These are phyloP conservation scores for Tragelaphus buxtoni DNA, from an alignment of 2,113 vertebrate genomes.

Conservation along the genomic window DNA sequence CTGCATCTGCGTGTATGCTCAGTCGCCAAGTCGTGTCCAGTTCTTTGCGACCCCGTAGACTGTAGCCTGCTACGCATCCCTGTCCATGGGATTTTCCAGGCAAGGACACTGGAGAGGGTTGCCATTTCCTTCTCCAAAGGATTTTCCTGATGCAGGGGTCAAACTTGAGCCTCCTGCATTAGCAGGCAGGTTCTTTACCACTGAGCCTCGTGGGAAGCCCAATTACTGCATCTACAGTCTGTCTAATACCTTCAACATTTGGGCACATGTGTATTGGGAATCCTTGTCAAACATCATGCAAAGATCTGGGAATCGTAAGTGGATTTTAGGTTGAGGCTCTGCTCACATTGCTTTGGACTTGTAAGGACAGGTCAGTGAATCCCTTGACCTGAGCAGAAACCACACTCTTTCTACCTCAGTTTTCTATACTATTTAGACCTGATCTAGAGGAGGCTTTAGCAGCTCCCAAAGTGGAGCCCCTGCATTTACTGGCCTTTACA, in stretches of 20 bases:
- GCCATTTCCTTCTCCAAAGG: not conserved
- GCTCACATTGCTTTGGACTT: not conserved
- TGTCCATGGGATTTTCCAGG: not conserved
- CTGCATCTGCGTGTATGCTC: not conserved
- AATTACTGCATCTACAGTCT: not conserved
- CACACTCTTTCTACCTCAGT: not conserved
- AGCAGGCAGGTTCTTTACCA: not conserved
- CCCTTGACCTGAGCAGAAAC: constrained; percentile 7
- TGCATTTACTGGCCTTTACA: constrained; percentile 42
- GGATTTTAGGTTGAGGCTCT: not conserved
- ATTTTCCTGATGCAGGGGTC: not conserved
- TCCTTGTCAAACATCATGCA: not conserved
- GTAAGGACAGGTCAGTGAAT: not conserved
- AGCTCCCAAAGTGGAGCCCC: constrained; percentile 54
- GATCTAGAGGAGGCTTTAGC: constrained; percentile 33
- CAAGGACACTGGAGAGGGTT: not conserved
- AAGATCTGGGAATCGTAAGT: not conserved
- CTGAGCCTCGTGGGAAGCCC: not conserved
- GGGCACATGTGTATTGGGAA: not conserved
- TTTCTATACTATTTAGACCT: constrained; percentile 15
- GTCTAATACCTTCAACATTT: not conserved
- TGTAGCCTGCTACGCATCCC: not conserved
- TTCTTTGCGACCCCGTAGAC: not conserved
- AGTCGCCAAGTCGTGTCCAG: not conserved
- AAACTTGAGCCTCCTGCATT: not conserved